A percentile compares a stretch with the other conserved stretches of the same genome.
Conservation (phyloP, 2,888 invertebrate genomes). For the Melanostoma scalare region DNA sequence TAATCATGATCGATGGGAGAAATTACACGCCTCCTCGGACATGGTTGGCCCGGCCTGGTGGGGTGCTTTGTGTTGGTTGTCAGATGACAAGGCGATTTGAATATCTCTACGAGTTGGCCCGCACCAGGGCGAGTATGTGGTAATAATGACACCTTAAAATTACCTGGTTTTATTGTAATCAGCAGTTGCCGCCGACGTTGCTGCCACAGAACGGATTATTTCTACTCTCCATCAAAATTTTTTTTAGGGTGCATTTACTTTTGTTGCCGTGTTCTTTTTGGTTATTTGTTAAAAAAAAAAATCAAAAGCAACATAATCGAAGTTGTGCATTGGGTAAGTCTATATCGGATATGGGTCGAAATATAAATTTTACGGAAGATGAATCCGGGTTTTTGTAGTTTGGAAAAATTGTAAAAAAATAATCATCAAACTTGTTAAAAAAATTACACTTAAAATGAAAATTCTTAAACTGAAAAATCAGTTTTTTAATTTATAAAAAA, state of each 20-base stretch:
- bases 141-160: constrained; percentile 70
- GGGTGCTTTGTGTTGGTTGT: constrained; percentile 60
- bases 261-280: neutral
- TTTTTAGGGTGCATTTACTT: constrained; percentile 6
- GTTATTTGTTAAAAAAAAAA: neutral
- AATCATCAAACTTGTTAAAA: too few species aligned
- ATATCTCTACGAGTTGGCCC: constrained; percentile 44
- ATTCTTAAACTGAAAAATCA: too few species aligned
- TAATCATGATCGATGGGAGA: constrained; percentile 71
- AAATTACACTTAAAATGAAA: too few species aligned
- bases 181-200: constrained; percentile 32
- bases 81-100: constrained; percentile 70
- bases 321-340: too few species aligned
- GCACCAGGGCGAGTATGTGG: constrained; percentile 57
- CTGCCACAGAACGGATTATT: constrained; percentile 6
- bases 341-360: too few species aligned
- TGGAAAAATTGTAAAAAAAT: too few species aligned
- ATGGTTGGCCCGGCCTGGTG: constrained; percentile 41
- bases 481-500: too few species aligned
- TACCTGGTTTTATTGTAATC: constrained; percentile 53
- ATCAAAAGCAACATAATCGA: neutral
- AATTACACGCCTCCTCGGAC: constrained; percentile 62
- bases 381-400: too few species aligned
- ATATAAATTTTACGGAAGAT: too few species aligned
- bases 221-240: neutral